Conservation (phyloP, 2,888 invertebrate genomes). For the Eumerus sabulonum region DNA sequence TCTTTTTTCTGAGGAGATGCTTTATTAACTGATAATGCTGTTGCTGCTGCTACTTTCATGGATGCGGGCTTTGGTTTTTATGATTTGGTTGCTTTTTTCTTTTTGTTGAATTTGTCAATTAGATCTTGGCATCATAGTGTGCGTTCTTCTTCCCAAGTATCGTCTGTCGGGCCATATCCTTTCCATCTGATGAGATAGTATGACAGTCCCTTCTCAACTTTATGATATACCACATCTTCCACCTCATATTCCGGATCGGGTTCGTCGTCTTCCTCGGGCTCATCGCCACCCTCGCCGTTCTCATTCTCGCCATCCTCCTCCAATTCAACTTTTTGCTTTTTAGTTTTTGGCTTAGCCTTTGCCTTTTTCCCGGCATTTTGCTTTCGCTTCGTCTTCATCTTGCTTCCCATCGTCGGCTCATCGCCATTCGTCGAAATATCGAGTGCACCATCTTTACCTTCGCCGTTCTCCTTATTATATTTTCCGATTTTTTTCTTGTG, state of each 20-base stretch:
- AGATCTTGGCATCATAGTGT: constrained; percentile 86
- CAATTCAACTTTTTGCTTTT: constrained; percentile 70
- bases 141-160: constrained; percentile 88
- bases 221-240: constrained; percentile 85
- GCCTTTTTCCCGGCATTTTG: constrained; percentile 62
- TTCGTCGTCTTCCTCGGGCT: too few species aligned
- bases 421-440: constrained; percentile 64
- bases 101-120: constrained; percentile 81
- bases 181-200: constrained; percentile 89
- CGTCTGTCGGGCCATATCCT: constrained; percentile 84
- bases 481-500: constrained; percentile 75
- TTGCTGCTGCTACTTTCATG: constrained; percentile 35
- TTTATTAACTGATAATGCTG: too few species aligned
- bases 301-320: constrained; percentile 67
- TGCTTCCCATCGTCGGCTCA: constrained; percentile 69
- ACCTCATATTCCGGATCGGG: constrained; percentile 79
- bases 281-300: constrained; percentile 63
- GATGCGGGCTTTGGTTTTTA: constrained; percentile 45
- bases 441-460: constrained; percentile 60
- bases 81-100: constrained; percentile 66
- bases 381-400: constrained; percentile 69
- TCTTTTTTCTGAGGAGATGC: constrained; percentile 21
- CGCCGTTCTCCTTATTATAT: constrained; percentile 71
- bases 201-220: constrained; percentile 83
- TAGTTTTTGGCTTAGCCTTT: constrained; percentile 59